phyloP scores from a whole-genome alignment of 2,888 invertebrate genomes.

The Galerucella pusilla region DNA sequence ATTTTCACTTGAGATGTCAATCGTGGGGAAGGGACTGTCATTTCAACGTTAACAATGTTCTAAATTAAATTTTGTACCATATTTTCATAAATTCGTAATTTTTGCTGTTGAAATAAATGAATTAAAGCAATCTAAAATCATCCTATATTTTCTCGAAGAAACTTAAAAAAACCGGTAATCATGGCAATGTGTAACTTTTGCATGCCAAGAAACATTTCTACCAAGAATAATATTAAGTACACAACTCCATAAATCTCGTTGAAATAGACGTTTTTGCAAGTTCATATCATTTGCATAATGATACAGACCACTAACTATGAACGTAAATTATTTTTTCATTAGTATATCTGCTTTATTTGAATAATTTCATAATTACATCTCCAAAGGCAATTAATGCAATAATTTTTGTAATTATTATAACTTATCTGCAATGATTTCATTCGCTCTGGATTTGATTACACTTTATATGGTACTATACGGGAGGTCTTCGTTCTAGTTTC shows the following conservation, averaged over 20 bases:
- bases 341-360: conserved; percentile 24
- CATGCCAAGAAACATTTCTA: conserved; percentile 28
- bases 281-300: conserved; percentile 46
- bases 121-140: no score
- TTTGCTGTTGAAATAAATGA: no score
- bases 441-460: not conserved
- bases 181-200: not conserved
- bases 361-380: conserved; percentile 31
- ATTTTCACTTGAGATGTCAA: conserved; percentile 17
- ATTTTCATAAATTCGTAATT: no score
- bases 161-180: not conserved
- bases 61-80: no score
- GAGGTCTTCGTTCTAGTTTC: not conserved
- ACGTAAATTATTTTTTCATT: conserved; percentile 41
- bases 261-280: conserved; percentile 44
- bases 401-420: conserved; percentile 4
- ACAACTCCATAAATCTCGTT: conserved; percentile 39
- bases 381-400: conserved; percentile 6
- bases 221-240: conserved; percentile 37
- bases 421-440: not conserved
- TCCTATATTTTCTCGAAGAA: no score
- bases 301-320: conserved; percentile 40
- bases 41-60: not conserved
- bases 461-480: not conserved
- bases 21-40: not conserved